Evolutionary conservation across 2,888 invertebrate species (phyloP), one percentile per base, ranked within the genome.

Genomic region (Epistrophe eligans): DNA sequence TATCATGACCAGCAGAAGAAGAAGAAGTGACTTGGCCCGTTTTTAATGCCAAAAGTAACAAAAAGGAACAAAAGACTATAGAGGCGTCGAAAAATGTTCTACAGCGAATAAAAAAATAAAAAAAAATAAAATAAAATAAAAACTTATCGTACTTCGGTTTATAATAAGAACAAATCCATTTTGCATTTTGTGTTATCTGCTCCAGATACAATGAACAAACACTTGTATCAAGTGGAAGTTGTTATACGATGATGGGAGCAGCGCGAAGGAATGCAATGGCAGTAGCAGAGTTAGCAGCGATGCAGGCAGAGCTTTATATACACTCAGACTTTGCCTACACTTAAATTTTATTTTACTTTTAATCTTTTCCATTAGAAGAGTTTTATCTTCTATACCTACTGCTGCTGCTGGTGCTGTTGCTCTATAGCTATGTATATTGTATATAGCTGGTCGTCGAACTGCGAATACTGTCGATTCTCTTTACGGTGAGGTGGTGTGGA

Each of bases 141-240:
- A 70, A 74, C 57, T 62, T 79, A 83, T 73, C 82, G 64, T 52
- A 24, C 60, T 79, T 79, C 13, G 67, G 67, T 52, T 24, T 70
- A 52, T 70, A 70, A 70, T 70, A 76, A 79, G 76, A 77, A 64
- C 81, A 84, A 80, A 81, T 77, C 77, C 73, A 77, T 85, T 85
- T 85, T 81, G 81, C 77, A 85, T 81, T 85, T 82, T 79, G 70
- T 60, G 62, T 82, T 87, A 87, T 87, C 85, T 82, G 74, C 77
- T 87, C 85, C 82, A 87, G 79, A 87, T 87, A 87, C 85, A 82
- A 82, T 82, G 82, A 87, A 73, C 81, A 74, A 81, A 81, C 85
- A 85, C 77, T 81, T 67, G 17, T 82, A 79, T 77, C 74, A 79
- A 85, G 77, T 79, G 81, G 58, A 70, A 70, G 76, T 48, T 43